phyloP scores from a whole-genome alignment of 2,113 vertebrate species.

The Oreochromis aureus region DNA sequence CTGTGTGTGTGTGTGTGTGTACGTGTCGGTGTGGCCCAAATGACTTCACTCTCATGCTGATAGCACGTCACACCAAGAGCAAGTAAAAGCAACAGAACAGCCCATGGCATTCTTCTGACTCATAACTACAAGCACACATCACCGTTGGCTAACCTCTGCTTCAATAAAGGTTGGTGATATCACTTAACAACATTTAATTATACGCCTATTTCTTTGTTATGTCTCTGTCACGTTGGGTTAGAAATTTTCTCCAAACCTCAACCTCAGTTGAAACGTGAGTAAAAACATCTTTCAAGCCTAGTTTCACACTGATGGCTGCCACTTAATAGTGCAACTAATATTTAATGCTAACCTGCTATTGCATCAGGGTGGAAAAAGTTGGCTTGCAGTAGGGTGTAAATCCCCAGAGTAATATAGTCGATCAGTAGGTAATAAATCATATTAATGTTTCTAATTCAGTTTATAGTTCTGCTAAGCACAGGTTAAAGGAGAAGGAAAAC shows the following conservation, averaged over 20 bases:
- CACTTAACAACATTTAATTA: conserved; percentile 15
- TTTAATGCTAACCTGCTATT: background rate
- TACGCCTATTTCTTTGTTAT: background rate
- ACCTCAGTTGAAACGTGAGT: background rate
- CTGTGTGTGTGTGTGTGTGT: background rate
- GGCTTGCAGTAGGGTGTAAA: background rate
- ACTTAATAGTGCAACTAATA: background rate
- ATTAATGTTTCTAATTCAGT: background rate
- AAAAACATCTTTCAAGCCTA: background rate
- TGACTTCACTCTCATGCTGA: conserved; percentile 39
- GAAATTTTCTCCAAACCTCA: background rate
- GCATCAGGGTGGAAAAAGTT: background rate
- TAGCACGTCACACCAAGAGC: conserved; percentile 55
- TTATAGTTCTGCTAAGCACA: background rate
- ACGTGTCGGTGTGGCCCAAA: background rate
- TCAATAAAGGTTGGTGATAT: background rate
- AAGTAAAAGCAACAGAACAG: conserved; percentile 34
- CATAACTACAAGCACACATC: conserved; percentile 30
- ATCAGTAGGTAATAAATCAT: background rate
- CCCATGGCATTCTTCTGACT: conserved; percentile 19
- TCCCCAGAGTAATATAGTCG: background rate
- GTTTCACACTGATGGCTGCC: background rate
- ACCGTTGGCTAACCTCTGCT: conserved; percentile 39
- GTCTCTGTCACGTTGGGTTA: background rate
- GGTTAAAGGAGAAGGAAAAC: background rate